Evolutionary conservation across 2,888 invertebrate species (phyloP).

Genomic region (Listrodromus nycthemerus): DNA sequence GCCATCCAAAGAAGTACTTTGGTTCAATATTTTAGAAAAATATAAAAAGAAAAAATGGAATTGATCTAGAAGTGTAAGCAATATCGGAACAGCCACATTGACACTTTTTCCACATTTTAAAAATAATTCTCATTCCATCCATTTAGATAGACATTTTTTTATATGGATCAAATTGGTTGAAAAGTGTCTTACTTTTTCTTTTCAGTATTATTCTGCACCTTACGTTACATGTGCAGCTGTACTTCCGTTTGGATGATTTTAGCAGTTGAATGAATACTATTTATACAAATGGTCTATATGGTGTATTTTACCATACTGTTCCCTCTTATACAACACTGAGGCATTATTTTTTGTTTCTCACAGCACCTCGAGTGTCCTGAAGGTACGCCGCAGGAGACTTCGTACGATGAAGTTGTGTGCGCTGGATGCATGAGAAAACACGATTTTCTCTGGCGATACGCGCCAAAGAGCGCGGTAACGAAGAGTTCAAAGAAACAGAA

Average conservation of each 20-base stretch:
- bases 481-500: slow-evolving; percentile 73
- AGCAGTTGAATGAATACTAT: background rate
- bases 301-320: background rate
- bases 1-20: background rate
- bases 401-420: slow-evolving; percentile 94
- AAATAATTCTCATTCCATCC: background rate
- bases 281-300: background rate
- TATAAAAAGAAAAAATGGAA: background rate
- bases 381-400: slow-evolving; percentile 86
- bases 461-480: slow-evolving; percentile 80
- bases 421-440: slow-evolving; percentile 91
- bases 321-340: background rate
- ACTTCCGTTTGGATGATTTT: background rate
- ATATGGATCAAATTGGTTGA: background rate
- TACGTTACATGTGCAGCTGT: background rate
- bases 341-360: background rate
- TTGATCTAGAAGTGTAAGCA: background rate
- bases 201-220: background rate
- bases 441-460: slow-evolving; percentile 91
- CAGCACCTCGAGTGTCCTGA: slow-evolving; percentile 88
- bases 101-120: background rate
- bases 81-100: background rate
- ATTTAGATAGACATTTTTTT: background rate
- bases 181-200: background rate
- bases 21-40: background rate